A percentile compares a stretch with the other conserved stretches of the same genome.
These are phyloP conservation scores for Megathymus violae DNA, from an alignment of 1,140 invertebrate species.

Conservation along the genomic window DNA sequence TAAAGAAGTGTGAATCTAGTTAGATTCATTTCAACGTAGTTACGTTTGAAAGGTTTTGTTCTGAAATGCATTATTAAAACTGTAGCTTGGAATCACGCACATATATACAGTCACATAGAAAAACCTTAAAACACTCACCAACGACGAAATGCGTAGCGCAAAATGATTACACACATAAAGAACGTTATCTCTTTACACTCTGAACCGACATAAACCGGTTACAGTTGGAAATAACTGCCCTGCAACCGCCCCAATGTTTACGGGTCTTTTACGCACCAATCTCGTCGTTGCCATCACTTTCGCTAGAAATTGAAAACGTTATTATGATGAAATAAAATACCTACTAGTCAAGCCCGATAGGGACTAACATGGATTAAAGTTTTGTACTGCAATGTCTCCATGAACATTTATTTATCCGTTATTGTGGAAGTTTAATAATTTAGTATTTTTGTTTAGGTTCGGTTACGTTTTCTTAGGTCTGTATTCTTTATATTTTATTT, in stretches of 20 bases:
- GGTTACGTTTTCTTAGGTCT: too few species aligned
- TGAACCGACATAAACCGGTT: conserved; percentile 75
- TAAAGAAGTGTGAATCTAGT: too few species aligned
- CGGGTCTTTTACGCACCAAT: conserved; percentile 80
- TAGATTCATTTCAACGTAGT: too few species aligned
- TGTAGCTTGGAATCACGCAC: conserved; percentile 57
- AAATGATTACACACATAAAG: conserved; percentile 82
- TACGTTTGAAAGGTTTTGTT: too few species aligned
- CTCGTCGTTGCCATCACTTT: conserved; percentile 53
- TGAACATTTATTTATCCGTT: too few species aligned
- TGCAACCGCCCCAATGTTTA: conserved; percentile 77
- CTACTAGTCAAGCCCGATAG: neutral
- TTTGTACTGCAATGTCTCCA: too few species aligned
- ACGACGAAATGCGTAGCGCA: conserved; percentile 73
- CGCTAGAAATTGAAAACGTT: conserved; percentile 78
- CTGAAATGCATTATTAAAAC: conserved; percentile 28
- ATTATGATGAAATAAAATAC: conserved; percentile 76
- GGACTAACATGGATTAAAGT: neutral
- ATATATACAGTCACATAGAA: conserved; percentile 54
- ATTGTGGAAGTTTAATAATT: too few species aligned
- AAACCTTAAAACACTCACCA: conserved; percentile 77
- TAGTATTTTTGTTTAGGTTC: too few species aligned
- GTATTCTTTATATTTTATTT: too few species aligned
- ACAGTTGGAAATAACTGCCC: conserved; percentile 72
- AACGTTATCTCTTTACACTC: conserved; percentile 80